Percentiles rank a stretch among this genome's conserved stretches.
Evolutionary conservation across 2,797 vertebrate species (phyloP).

Genomic region (Periparus ater): DNA sequence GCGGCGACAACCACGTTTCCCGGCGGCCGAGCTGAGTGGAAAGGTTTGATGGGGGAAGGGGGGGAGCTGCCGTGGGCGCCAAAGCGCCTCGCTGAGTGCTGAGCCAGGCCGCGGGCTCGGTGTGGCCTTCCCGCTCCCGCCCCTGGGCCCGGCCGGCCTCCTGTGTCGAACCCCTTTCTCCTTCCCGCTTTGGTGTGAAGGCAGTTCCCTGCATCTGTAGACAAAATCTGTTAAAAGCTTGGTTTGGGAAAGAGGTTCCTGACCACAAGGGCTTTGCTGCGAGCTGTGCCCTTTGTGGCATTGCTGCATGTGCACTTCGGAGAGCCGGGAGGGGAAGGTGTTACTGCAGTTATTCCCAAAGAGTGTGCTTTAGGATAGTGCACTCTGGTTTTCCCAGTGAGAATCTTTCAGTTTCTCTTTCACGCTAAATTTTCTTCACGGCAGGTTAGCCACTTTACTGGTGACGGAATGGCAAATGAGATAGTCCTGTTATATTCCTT

Average conservation of each 20-base stretch:
- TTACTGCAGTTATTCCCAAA: background rate
- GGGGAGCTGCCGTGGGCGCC: background rate
- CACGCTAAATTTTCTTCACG: background rate
- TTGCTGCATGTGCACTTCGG: background rate
- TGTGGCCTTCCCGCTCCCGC: background rate
- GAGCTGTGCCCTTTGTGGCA: background rate
- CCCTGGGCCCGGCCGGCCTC: background rate
- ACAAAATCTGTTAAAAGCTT: fast-evolving
- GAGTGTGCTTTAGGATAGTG: fast-evolving
- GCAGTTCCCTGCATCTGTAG: background rate
- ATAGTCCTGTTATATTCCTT: background rate
- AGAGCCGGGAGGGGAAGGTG: background rate
- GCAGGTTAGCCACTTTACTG: fast-evolving
- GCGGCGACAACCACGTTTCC: background rate
- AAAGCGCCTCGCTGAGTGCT: background rate
- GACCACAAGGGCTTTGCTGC: background rate
- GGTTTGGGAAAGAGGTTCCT: background rate
- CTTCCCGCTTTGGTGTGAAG: background rate
- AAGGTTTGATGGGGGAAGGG: background rate
- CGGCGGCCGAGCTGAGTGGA: background rate
- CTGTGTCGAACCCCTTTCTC: fast-evolving
- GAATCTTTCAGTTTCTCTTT: background rate
- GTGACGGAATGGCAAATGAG: fast-evolving
- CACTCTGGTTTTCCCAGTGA: background rate
- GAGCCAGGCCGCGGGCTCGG: background rate